These are phyloP conservation scores for Hephaestus fuliginosus DNA, from an alignment of 2,797 vertebrate genomes.

Conservation along the genomic window DNA sequence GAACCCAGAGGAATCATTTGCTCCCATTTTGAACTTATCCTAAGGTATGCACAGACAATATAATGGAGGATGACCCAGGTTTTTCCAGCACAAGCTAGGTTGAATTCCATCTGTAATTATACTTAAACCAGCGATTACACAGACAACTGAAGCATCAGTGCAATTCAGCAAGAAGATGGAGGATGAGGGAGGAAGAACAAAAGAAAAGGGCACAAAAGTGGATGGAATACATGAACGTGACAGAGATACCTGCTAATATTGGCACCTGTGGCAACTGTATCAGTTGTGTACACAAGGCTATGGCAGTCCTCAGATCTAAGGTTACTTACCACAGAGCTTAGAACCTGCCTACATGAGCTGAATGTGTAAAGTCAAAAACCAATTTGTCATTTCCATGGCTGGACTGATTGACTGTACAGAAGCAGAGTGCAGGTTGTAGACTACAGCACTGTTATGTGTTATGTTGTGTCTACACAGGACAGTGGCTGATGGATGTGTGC, in stretches of 20 bases:
- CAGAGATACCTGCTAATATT: background rate
- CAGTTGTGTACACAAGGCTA: background rate
- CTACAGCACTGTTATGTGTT: background rate
- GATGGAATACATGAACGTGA: background rate
- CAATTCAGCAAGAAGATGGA: slow-evolving; percentile 15
- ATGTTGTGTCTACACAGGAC: background rate
- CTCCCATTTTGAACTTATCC: slow-evolving; percentile 74
- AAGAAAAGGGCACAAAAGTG: background rate
- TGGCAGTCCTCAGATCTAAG: background rate
- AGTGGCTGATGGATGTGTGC: too few relatives aligned
- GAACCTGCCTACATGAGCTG: background rate
- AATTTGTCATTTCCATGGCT: background rate
- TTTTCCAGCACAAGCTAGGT: slow-evolving; percentile 56
- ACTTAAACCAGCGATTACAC: slow-evolving; percentile 63
- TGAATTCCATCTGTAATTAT: slow-evolving; percentile 69
- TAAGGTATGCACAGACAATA: slow-evolving; percentile 65
- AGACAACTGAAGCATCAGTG: slow-evolving; percentile 45
- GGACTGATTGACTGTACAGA: background rate
- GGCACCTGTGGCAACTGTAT: background rate
- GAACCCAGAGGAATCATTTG: slow-evolving; percentile 56
- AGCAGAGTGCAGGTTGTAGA: background rate
- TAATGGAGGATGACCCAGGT: slow-evolving; percentile 73
- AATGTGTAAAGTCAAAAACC: background rate
- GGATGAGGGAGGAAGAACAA: background rate
- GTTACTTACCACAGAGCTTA: background rate